Evolutionary conservation across 2,797 vertebrate species (phyloP).

Genomic region (Hypotaenidia okinawae): DNA sequence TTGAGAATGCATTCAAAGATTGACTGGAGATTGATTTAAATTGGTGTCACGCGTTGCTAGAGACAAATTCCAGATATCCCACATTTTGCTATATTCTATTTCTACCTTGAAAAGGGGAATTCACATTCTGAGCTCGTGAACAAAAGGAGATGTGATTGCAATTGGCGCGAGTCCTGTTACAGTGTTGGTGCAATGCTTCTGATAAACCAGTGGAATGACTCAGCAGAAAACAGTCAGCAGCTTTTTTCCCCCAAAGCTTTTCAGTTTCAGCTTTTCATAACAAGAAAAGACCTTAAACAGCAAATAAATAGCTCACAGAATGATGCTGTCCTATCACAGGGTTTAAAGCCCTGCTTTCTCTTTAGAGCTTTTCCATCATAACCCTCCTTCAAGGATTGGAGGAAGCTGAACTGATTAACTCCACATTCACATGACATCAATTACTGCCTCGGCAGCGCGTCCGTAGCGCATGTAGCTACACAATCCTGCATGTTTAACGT

Average conservation of each 20-base stretch:
- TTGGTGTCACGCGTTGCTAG: neutral
- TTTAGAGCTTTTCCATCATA: neutral
- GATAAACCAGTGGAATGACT: slow-evolving; percentile 56
- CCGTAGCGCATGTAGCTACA: neutral
- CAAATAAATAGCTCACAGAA: slow-evolving; percentile 1
- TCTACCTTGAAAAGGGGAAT: slow-evolving; percentile 19
- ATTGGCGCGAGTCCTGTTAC: neutral
- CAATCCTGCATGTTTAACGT: neutral
- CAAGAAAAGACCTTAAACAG: neutral
- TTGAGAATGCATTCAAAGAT: neutral
- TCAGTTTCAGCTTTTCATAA: slow-evolving; percentile 18
- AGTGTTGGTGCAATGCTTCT: slow-evolving; percentile 11
- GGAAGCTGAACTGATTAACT: neutral
- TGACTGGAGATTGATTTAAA: neutral
- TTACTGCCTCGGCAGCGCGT: neutral
- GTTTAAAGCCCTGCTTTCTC: neutral
- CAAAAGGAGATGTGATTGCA: slow-evolving; percentile 36
- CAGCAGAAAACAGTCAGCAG: slow-evolving; percentile 52
- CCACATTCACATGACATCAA: rapidly evolving
- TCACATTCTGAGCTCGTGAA: neutral
- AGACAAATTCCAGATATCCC: neutral
- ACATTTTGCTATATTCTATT: neutral
- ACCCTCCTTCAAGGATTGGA: neutral
- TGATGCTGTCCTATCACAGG: rapidly evolving
- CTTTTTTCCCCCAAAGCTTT: slow-evolving; percentile 24